Evolutionary conservation across 2,113 vertebrate genomes (phyloP), one percentile per base, ranked within the genome.

Genomic region (Serilophus lunatus): DNA sequence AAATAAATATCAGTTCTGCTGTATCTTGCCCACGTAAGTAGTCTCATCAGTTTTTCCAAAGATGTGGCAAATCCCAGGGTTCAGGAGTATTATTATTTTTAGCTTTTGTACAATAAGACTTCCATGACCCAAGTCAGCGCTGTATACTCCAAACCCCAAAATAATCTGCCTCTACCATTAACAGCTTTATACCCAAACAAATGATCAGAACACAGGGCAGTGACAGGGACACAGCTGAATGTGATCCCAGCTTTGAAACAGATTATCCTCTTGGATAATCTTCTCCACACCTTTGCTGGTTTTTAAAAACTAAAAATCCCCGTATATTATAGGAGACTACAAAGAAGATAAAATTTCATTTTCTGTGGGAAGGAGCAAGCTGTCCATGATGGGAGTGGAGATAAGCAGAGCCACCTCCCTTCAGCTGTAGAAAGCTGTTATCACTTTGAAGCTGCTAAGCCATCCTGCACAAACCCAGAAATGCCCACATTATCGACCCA

Each of bases 401-500:
- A 61, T 5, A 54, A 63, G 23, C 22, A 75, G 81, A 86, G 18
- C 19, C 38, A 83, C 12, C n/a, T 66, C 42, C 66, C 56, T 36
- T 65, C 25, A 60, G 26, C 4, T 49, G 8, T 5, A 56, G 40
- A 17, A 79, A 84, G 38, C 33, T 59, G 23, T 38, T 13, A 57
- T 38, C 3, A 2, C 26, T 22, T 3, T 31, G 18, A 63, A 44
- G 51, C n/a, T 69, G 54, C 77, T 89, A 26, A 57, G 33, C 15
- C 7, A 35, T 19, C 22, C n/a, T 49, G 7, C 57, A 38, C 60
- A 92, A 92, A 81, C 68, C 51, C 50, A 74, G 36, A 69, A 57
- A 35, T 7, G 19, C 33, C 56, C 3, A 0, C 9, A 17, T 54
- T 33, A 82, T 36, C 0, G 0, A 47, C 36, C 12, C 72, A 81